Percentiles rank a stretch among this genome's conserved stretches.
Conservation (phyloP, 2,888 invertebrate genomes). For the Leptinotarsa haldemani region DNA sequence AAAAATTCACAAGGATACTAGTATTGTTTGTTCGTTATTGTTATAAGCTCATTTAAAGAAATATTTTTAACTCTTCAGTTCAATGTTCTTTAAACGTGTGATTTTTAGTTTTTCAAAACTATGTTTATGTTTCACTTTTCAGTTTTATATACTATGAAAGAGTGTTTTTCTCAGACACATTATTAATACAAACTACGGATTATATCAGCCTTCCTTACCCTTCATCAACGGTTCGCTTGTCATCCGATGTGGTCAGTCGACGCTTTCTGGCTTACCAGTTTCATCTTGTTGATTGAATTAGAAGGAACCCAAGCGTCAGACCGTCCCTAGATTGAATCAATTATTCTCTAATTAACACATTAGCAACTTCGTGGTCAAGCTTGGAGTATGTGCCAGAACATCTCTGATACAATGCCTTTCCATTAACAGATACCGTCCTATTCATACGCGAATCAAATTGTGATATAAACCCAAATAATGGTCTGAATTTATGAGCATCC, state of each 20-base stretch:
- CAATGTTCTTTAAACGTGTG: too few species aligned
- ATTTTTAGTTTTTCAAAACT: too few species aligned
- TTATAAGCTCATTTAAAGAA: too few species aligned
- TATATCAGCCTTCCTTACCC: background rate
- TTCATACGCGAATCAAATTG: slow-evolving; percentile 31
- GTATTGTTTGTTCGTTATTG: too few species aligned
- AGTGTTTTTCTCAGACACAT: too few species aligned
- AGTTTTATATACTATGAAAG: too few species aligned
- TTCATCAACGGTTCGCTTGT: background rate
- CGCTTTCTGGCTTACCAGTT: slow-evolving; percentile 10
- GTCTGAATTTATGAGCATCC: slow-evolving; percentile 11
- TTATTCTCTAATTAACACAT: slow-evolving; percentile 62
- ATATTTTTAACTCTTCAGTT: too few species aligned
- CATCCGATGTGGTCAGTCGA: background rate
- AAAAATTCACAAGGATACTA: too few species aligned
- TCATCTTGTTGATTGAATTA: slow-evolving; percentile 22
- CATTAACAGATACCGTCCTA: slow-evolving; percentile 38
- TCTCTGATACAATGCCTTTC: slow-evolving; percentile 45
- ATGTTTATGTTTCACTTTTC: too few species aligned
- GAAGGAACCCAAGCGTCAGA: slow-evolving; percentile 47
- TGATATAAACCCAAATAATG: slow-evolving; percentile 16
- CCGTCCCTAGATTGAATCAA: slow-evolving; percentile 60
- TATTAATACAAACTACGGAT: background rate
- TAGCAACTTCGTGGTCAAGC: slow-evolving; percentile 30
- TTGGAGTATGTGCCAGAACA: slow-evolving; percentile 35